Conservation (phyloP, 2,888 invertebrate species). For the Parnassius glacialis region DNA sequence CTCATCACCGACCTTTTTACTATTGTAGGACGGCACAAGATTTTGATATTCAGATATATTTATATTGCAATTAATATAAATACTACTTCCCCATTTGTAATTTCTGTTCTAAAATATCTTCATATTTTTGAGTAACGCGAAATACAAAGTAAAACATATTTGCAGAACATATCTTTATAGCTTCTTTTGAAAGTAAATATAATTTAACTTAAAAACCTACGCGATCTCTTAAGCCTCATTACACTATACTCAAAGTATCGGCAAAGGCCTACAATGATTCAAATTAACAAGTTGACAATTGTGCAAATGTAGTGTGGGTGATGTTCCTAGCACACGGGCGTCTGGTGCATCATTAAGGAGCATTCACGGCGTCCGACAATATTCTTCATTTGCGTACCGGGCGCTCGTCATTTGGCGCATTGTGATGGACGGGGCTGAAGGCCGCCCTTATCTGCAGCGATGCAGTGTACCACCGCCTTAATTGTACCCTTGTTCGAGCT, state of each 20-base stretch:
- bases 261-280: constrained; percentile 53
- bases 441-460: constrained; percentile 61
- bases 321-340: constrained; percentile 51
- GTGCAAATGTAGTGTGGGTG: constrained; percentile 66
- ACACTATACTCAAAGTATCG: constrained; percentile 23
- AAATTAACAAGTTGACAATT: constrained; percentile 70
- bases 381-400: constrained; percentile 79
- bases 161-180: too few species aligned
- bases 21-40: too few species aligned
- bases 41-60: too few species aligned
- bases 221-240: constrained; percentile 6
- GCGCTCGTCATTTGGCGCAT: constrained; percentile 75
- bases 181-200: constrained; percentile 12
- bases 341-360: constrained; percentile 73
- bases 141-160: too few species aligned
- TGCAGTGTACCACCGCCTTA: constrained; percentile 67
- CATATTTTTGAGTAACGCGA: too few species aligned
- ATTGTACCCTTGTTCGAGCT: constrained; percentile 73
- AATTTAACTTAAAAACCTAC: constrained; percentile 15
- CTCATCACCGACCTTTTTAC: too few species aligned
- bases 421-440: constrained; percentile 54
- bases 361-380: constrained; percentile 77
- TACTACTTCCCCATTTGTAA: too few species aligned
- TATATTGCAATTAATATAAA: too few species aligned
- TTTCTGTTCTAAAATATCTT: too few species aligned